Evolutionary conservation across 2,113 vertebrate species (phyloP).

Genomic region (Isichthys henryi): DNA sequence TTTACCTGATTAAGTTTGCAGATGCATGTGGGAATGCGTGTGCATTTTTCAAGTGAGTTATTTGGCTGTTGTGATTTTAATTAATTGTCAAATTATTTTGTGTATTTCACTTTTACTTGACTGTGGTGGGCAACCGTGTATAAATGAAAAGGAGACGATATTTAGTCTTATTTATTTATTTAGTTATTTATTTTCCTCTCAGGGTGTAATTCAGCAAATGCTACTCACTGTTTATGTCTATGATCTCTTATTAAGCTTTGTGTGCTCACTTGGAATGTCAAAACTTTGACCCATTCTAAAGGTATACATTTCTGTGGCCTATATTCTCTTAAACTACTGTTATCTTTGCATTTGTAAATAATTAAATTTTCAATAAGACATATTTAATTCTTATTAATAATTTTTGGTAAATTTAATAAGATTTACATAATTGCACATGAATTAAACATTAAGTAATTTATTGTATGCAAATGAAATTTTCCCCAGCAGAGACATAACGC

Average conservation of each 20-base stretch:
- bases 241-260: not conserved
- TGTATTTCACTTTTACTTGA: not conserved
- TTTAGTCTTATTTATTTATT: not conserved
- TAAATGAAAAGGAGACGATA: not conserved
- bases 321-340: constrained; percentile 31
- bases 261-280: not conserved
- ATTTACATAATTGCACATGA: constrained; percentile 65
- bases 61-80: not conserved
- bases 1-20: not conserved
- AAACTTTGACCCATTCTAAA: constrained; percentile 3
- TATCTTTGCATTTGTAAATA: constrained; percentile 55
- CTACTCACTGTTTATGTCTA: not conserved
- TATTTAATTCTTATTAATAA: constrained; percentile 57
- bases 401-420: constrained; percentile 60
- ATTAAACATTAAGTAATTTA: constrained; percentile 62
- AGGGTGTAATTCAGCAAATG: not conserved
- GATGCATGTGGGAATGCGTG: not conserved
- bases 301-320: constrained; percentile 15
- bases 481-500: not conserved
- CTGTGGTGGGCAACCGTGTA: not conserved
- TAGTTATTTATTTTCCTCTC: not conserved
- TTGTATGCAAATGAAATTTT: constrained; percentile 58
- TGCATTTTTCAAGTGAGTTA: not conserved
- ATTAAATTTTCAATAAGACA: constrained; percentile 61
- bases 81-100: not conserved